A percentile compares a stretch with the other conserved stretches of the same genome.
Conservation (phyloP, 2,888 invertebrate genomes). For the Morpho helenor region DNA sequence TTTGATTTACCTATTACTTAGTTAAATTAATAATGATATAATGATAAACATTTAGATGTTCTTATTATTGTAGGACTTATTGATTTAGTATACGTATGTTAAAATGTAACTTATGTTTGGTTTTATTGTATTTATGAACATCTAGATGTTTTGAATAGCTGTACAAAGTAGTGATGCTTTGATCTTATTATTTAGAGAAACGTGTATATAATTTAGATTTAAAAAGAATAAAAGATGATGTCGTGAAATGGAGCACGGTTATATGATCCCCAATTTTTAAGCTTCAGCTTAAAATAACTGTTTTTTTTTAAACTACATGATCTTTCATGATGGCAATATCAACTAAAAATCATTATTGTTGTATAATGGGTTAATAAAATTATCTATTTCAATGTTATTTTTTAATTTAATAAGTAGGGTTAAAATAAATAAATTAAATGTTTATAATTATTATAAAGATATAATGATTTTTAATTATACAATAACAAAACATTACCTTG, state of each 20-base stretch:
- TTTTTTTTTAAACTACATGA: too few relatives aligned
- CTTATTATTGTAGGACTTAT: not conserved
- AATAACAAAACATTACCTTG: not conserved
- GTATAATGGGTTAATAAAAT: not conserved
- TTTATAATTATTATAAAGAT: too few relatives aligned
- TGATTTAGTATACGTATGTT: not conserved
- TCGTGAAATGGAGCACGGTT: not conserved
- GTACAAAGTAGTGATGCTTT: conserved; percentile 14
- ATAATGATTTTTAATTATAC: too few relatives aligned
- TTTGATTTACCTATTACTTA: conserved; percentile 38
- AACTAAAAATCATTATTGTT: conserved; percentile 1
- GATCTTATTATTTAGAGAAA: not conserved
- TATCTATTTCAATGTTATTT: too few relatives aligned
- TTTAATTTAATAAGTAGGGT: too few relatives aligned
- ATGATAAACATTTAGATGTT: conserved; percentile 10
- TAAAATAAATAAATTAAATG: too few relatives aligned
- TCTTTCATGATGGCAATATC: not conserved
- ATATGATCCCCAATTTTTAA: not conserved
- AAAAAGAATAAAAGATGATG: not conserved
- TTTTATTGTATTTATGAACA: not conserved
- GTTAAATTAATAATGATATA: conserved; percentile 1
- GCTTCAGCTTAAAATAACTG: too few relatives aligned
- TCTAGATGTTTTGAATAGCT: conserved; percentile 9
- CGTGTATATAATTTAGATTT: conserved; percentile 1
- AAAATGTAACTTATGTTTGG: not conserved